These are phyloP conservation scores for Capreolus pygargus DNA, from an alignment of 2,113 vertebrate genomes.

Conservation along the genomic window DNA sequence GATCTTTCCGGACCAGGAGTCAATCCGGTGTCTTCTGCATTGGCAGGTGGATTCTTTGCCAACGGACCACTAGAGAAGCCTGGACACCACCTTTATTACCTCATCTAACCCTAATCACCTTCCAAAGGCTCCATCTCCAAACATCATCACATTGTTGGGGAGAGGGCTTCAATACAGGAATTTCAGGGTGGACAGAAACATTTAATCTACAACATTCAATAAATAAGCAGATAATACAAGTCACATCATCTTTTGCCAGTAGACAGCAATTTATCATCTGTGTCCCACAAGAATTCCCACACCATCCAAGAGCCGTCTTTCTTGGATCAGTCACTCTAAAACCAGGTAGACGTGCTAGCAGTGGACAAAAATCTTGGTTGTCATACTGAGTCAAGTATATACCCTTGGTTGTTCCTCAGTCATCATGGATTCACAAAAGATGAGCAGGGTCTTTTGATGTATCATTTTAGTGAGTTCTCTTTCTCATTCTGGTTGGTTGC, in stretches of 20 bases:
- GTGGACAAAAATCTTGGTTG: not conserved
- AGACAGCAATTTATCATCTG: not conserved
- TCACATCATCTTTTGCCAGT: not conserved
- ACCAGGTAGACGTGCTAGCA: not conserved
- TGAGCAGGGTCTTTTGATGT: not conserved
- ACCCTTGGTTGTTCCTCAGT: not conserved
- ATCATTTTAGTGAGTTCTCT: not conserved
- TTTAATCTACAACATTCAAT: not conserved
- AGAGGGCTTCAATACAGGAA: not conserved
- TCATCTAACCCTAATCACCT: not conserved
- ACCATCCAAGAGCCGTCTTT: not conserved
- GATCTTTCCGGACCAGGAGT: not conserved
- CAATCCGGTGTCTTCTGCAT: accelerated
- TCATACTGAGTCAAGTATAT: not conserved
- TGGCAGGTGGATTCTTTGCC: not conserved
- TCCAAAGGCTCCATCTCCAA: not conserved
- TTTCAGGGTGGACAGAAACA: not conserved
- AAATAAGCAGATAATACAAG: not conserved
- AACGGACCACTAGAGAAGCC: not conserved
- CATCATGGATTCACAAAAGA: not conserved
- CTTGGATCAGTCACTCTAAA: not conserved
- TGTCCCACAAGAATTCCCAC: not conserved
- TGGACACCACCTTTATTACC: not conserved
- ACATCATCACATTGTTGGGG: not conserved
- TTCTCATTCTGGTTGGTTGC: not conserved